phyloP scores from a whole-genome alignment of 2,113 vertebrate species.

The Petrocephalus microphthalmus region DNA sequence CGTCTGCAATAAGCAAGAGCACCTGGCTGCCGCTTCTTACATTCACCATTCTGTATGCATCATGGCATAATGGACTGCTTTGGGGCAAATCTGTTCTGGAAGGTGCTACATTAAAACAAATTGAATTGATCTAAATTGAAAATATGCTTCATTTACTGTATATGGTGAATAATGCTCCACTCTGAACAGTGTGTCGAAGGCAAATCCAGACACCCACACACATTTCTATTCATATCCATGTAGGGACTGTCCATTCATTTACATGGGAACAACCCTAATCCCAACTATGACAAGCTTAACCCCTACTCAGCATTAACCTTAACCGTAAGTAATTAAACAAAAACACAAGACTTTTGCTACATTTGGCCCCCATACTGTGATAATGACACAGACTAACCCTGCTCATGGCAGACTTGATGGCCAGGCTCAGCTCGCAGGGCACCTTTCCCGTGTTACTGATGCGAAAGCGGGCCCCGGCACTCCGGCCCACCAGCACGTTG shows the following conservation, averaged over 20 bases:
- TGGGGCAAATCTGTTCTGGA: not conserved
- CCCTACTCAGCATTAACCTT: too few relatives aligned
- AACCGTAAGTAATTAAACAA: too few relatives aligned
- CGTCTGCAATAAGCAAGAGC: conserved; percentile 43
- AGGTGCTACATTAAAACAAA: not conserved
- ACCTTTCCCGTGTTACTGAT: conserved; percentile 70
- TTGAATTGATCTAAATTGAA: not conserved
- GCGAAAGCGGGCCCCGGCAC: conserved; percentile 70
- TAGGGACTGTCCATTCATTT: too few relatives aligned
- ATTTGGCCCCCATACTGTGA: too few relatives aligned
- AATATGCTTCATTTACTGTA: not conserved
- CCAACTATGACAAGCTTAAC: too few relatives aligned
- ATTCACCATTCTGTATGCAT: not conserved
- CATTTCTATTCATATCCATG: too few relatives aligned
- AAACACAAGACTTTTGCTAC: too few relatives aligned
- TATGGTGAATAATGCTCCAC: not conserved
- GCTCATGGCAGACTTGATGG: conserved; percentile 50
- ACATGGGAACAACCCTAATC: too few relatives aligned
- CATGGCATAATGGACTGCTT: not conserved
- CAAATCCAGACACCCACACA: not conserved
- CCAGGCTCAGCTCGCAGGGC: conserved; percentile 61
- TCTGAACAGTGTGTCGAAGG: not conserved
- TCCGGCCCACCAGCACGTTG: conserved; percentile 64
- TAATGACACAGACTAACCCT: conserved; percentile 58
- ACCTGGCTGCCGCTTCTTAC: not conserved